Percentiles rank a stretch among this genome's conserved stretches.
These are phyloP conservation scores for Lumbricus terrestris DNA, from an alignment of 2,888 invertebrate genomes.

Conservation along the genomic window DNA sequence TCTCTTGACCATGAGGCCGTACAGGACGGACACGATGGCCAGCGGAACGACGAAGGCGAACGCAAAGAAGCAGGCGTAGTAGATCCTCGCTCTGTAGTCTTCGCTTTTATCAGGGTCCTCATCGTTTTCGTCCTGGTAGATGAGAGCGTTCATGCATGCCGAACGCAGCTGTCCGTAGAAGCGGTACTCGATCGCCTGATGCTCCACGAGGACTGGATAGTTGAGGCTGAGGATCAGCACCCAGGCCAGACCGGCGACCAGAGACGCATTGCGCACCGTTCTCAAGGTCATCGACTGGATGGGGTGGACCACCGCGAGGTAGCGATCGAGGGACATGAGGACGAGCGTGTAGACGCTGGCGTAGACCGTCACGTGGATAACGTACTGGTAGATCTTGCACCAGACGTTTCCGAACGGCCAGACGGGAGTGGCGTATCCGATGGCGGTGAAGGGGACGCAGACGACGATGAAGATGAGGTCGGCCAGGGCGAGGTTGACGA, in stretches of 20 bases:
- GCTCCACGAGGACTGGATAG: slow-evolving; percentile 20
- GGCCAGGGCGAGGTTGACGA: slow-evolving; percentile 84
- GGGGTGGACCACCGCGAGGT: slow-evolving; percentile 89
- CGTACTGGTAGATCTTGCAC: slow-evolving; percentile 87
- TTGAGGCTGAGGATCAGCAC: slow-evolving; percentile 28
- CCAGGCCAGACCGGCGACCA: slow-evolving; percentile 26
- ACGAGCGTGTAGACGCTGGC: slow-evolving; percentile 90
- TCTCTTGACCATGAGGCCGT: slow-evolving; percentile 77
- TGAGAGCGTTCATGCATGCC: slow-evolving; percentile 14
- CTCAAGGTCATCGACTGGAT: slow-evolving; percentile 72
- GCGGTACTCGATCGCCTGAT: slow-evolving; percentile 23
- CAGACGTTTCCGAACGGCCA: slow-evolving; percentile 89
- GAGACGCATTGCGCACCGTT: slow-evolving; percentile 28
- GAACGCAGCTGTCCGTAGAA: slow-evolving; percentile 21
- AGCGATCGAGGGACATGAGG: slow-evolving; percentile 85
- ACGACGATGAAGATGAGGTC: slow-evolving; percentile 87
- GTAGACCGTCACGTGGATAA: slow-evolving; percentile 87
- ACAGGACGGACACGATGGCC: slow-evolving; percentile 80
- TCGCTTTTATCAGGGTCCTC: neutral
- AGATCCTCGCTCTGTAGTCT: slow-evolving; percentile 27
- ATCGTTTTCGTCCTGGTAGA: slow-evolving; percentile 5
- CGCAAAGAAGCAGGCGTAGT: slow-evolving; percentile 67
- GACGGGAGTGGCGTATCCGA: slow-evolving; percentile 72
- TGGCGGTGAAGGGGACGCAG: slow-evolving; percentile 83
- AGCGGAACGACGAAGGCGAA: slow-evolving; percentile 86